Conservation (phyloP, 1,140 invertebrate species). For the Pogonognathellus flavescens region DNA sequence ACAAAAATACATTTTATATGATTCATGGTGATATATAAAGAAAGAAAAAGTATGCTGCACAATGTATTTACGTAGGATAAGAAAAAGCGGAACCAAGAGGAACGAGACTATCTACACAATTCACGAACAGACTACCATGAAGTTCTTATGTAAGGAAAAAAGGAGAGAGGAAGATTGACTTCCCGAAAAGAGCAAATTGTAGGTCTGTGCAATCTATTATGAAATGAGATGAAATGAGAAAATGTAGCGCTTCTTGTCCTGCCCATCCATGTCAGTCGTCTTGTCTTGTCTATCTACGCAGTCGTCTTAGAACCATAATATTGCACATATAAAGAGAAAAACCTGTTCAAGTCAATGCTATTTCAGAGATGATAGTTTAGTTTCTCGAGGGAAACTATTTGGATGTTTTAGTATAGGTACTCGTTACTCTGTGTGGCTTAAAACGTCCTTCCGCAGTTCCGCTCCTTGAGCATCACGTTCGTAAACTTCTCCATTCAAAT, state of each 20-base stretch:
- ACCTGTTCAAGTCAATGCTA: slow-evolving; percentile 7
- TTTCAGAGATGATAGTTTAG: slow-evolving; percentile 19
- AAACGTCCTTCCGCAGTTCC: neutral
- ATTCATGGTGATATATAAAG: no score
- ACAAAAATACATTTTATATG: neutral
- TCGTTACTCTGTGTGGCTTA: slow-evolving; percentile 28
- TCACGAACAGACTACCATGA: no score
- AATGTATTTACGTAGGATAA: no score
- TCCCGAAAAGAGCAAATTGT: slow-evolving; percentile 16
- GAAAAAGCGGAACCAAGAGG: no score
- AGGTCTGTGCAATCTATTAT: slow-evolving; percentile 19
- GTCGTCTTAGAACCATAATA: neutral
- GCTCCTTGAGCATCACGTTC: slow-evolving; percentile 19
- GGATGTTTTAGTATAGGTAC: slow-evolving; percentile 6
- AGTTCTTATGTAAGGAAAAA: no score
- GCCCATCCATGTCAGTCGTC: neutral
- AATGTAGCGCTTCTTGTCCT: neutral
- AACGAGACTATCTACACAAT: no score
- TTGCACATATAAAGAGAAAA: neutral
- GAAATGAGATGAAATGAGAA: slow-evolving; percentile 26
- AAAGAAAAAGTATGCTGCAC: no score
- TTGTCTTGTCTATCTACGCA: slow-evolving; percentile 19
- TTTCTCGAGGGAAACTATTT: slow-evolving; percentile 32
- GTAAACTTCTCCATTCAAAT: slow-evolving; percentile 2
- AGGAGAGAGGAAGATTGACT: slow-evolving; percentile 22